A percentile compares a stretch with the other conserved stretches of the same genome.
These are phyloP conservation scores for Syncerus caffer DNA, from an alignment of 2,797 vertebrate species.

Conservation along the genomic window DNA sequence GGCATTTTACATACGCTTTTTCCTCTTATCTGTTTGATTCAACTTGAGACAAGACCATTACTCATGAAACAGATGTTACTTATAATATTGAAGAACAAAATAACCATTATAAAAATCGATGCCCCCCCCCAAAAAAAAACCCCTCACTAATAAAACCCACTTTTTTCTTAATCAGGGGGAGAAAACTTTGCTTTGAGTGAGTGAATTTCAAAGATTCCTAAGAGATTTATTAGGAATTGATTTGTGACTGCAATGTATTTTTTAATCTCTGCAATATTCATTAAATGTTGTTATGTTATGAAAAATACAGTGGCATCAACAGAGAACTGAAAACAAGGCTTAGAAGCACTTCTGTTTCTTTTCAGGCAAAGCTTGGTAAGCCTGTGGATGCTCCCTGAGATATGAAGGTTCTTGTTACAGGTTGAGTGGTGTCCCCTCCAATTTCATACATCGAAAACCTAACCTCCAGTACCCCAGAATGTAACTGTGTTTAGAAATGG, in stretches of 20 bases:
- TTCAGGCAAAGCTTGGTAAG: neutral
- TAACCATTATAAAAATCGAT: neutral
- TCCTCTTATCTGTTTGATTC: neutral
- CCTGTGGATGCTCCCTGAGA: constrained; percentile 32
- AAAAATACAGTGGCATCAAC: constrained; percentile 43
- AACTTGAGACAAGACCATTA: neutral
- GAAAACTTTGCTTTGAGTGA: constrained; percentile 44
- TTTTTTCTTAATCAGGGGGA: neutral
- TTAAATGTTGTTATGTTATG: neutral
- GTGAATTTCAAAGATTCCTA: neutral
- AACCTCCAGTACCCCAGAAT: neutral
- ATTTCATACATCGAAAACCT: neutral
- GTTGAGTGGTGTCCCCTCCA: neutral
- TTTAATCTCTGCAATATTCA: neutral
- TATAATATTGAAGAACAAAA: neutral
- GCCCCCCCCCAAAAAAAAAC: neutral
- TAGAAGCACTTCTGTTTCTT: constrained; percentile 53
- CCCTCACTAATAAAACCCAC: neutral
- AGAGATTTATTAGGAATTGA: constrained; percentile 36
- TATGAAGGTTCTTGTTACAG: neutral
- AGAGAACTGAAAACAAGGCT: constrained; percentile 49
- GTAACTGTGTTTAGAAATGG: neutral
- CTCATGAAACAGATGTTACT: neutral
- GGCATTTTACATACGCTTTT: neutral
- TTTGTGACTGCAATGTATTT: neutral